phyloP scores from a whole-genome alignment of 2,113 vertebrate genomes.

The Engystomops pustulosus region DNA sequence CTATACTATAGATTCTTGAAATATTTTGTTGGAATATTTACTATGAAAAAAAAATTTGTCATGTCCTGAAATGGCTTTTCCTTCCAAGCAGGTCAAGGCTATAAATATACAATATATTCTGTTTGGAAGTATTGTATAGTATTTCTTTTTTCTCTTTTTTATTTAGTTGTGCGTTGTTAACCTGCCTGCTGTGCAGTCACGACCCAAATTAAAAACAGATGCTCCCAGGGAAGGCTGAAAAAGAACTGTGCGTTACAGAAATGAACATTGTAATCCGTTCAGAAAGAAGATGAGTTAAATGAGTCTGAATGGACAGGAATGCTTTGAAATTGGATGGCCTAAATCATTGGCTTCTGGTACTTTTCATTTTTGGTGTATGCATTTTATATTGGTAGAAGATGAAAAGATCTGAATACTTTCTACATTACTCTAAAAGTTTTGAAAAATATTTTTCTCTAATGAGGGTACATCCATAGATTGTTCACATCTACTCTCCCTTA shows the following conservation, averaged over 20 bases:
- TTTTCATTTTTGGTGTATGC: conserved; percentile 46
- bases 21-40: conserved; percentile 1
- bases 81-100: conserved; percentile 28
- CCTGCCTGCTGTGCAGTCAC: conserved; percentile 54
- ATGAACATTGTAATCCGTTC: conserved; percentile 50
- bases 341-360: conserved; percentile 39
- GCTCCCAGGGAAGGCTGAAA: conserved; percentile 31
- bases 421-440: too few species aligned
- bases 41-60: conserved; percentile 15
- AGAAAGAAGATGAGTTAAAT: conserved; percentile 50
- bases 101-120: conserved; percentile 36
- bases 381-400: conserved; percentile 29
- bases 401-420: conserved; percentile 38
- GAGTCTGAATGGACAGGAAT: conserved; percentile 50
- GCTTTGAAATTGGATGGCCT: conserved; percentile 49
- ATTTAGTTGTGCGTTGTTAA: conserved; percentile 46
- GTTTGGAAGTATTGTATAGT: conserved; percentile 34
- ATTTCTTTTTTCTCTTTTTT: conserved; percentile 34
- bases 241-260: conserved; percentile 40
- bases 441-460: too few species aligned
- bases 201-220: conserved; percentile 55
- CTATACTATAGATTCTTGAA: conserved; percentile 11
- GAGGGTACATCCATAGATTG: too few species aligned
- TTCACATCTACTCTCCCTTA: too few species aligned
- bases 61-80: conserved; percentile 34